phyloP scores from a whole-genome alignment of 2,797 vertebrate species.

The Bufotes viridis region DNA sequence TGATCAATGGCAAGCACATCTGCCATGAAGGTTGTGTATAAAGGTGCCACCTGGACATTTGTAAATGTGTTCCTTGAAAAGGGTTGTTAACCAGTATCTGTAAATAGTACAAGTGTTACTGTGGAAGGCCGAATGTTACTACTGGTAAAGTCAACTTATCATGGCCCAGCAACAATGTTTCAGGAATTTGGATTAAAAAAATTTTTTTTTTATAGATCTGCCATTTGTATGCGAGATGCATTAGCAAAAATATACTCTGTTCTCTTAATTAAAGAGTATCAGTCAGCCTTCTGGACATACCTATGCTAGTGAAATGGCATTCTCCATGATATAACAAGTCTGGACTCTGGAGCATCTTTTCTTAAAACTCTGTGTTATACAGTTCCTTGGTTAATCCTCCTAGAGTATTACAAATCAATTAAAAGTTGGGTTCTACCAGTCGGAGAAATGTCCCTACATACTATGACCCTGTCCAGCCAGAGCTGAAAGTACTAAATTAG shows the following conservation, averaged over 20 bases:
- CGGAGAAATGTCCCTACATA: no score
- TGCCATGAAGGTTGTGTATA: conserved; percentile 81
- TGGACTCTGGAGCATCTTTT: no score
- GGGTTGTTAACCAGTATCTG: conserved; percentile 11
- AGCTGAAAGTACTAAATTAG: no score
- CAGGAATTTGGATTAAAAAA: not conserved
- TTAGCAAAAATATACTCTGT: not conserved
- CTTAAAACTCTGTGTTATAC: no score
- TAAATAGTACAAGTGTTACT: conserved; percentile 31
- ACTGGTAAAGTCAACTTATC: not conserved
- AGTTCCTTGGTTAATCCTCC: no score
- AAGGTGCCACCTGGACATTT: conserved; percentile 31
- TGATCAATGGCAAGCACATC: conserved; percentile 81
- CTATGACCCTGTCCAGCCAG: no score
- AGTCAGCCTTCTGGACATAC: no score
- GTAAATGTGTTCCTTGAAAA: not conserved
- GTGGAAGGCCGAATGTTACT: not conserved
- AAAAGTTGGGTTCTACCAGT: no score
- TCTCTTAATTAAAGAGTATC: no score
- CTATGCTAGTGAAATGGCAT: no score
- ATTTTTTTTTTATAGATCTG: not conserved
- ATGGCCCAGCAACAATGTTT: conserved; percentile 1
- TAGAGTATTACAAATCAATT: no score
- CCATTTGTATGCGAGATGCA: not conserved
- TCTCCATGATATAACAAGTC: no score